phyloP scores from a whole-genome alignment of 2,113 vertebrate genomes.

The Desmodus rotundus region DNA sequence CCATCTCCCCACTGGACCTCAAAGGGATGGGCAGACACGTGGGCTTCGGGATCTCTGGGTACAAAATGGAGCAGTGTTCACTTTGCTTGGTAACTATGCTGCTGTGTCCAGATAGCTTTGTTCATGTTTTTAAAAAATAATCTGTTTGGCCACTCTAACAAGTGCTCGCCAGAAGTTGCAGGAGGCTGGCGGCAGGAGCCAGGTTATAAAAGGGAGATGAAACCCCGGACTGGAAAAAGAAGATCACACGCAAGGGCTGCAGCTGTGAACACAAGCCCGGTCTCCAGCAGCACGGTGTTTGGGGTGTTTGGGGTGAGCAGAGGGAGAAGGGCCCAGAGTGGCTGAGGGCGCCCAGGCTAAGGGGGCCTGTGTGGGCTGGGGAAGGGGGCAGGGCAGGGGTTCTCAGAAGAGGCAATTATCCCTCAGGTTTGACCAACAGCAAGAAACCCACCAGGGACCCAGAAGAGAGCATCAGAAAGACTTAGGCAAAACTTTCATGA shows the following conservation, averaged over 20 bases:
- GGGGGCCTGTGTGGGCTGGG: neutral
- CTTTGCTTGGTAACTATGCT: neutral
- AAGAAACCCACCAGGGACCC: neutral
- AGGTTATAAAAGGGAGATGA: constrained; percentile 15
- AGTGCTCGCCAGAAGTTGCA: neutral
- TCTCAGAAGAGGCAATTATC: neutral
- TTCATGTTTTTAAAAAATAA: neutral
- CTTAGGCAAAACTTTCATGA: neutral
- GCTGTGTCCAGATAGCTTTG: neutral
- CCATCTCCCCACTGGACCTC: neutral
- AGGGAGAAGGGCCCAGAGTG: neutral
- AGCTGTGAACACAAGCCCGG: neutral
- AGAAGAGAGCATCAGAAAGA: neutral
- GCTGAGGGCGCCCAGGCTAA: accelerated
- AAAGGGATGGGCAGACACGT: neutral
- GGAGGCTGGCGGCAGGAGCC: neutral
- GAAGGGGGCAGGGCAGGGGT: neutral
- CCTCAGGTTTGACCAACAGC: neutral
- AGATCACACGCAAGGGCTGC: neutral
- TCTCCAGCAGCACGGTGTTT: neutral
- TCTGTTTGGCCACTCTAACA: neutral
- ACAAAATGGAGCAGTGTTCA: neutral
- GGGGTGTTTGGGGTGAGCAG: neutral
- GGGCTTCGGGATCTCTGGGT: neutral
- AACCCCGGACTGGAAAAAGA: neutral